phyloP scores from a whole-genome alignment of 2,797 vertebrate genomes.

The Propithecus perrieri region DNA sequence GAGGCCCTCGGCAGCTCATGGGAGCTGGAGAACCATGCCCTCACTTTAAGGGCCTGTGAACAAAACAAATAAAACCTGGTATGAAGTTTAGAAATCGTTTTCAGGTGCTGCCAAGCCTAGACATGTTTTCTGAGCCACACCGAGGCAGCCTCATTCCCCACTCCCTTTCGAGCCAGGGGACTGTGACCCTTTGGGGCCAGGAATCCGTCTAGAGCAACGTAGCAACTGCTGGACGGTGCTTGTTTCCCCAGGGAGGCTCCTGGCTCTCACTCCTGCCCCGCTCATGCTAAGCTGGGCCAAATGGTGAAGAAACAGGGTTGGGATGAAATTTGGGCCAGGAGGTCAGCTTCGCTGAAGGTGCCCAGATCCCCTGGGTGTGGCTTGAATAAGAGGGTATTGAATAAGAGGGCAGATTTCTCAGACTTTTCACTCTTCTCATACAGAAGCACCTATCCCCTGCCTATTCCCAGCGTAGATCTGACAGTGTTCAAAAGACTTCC shows the following conservation, averaged over 20 bases:
- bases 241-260: not conserved
- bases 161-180: not conserved
- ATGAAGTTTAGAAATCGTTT: constrained; percentile 1
- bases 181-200: not conserved
- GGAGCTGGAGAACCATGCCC: not conserved
- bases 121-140: not conserved
- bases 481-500: not conserved
- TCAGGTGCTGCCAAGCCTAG: constrained; percentile 44
- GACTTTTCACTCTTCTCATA: not conserved
- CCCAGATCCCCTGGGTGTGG: not conserved
- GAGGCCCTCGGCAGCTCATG: not conserved
- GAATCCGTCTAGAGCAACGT: not conserved
- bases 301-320: not conserved
- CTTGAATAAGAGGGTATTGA: not conserved
- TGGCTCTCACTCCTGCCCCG: not conserved
- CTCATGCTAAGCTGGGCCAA: not conserved
- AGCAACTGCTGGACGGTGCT: not conserved
- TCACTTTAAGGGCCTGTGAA: not conserved
- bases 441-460: not conserved
- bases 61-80: constrained; percentile 36
- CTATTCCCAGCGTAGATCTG: not conserved
- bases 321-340: not conserved
- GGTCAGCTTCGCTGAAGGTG: not conserved
- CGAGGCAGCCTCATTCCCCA: not conserved
- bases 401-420: not conserved